These are phyloP conservation scores for Xiphophorus birchmanni DNA, from an alignment of 2,797 vertebrate genomes.

Conservation along the genomic window DNA sequence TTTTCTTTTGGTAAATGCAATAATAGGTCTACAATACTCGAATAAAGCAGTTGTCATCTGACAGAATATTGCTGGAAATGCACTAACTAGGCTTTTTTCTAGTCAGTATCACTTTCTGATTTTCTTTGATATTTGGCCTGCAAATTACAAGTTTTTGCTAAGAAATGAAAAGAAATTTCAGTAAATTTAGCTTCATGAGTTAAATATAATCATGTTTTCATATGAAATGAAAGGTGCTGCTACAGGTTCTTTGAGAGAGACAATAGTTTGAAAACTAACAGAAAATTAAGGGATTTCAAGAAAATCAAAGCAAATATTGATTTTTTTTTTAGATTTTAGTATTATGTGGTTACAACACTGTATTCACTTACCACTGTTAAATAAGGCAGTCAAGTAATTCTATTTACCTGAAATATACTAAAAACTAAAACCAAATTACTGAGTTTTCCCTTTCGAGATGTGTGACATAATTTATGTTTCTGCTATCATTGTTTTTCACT, in stretches of 20 bases:
- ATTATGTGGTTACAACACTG: neutral
- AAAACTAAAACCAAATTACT: neutral
- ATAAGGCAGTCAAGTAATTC: neutral
- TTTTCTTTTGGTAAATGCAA: neutral
- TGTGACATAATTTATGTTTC: neutral
- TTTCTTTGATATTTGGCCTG: neutral
- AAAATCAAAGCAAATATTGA: neutral
- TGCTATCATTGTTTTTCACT: neutral
- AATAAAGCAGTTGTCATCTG: neutral
- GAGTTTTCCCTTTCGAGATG: neutral
- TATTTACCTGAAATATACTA: neutral
- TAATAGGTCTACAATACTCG: neutral
- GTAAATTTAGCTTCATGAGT: neutral
- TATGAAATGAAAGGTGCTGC: neutral
- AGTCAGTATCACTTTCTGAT: neutral
- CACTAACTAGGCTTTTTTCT: neutral
- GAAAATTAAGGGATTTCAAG: neutral
- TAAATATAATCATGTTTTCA: neutral
- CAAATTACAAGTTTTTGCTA: neutral
- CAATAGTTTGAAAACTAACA: neutral
- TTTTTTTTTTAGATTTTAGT: neutral
- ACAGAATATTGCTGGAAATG: neutral
- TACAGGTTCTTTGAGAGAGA: neutral
- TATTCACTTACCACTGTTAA: no score
- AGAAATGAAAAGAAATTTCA: neutral